These are phyloP conservation scores for Acanthornis magna DNA, from an alignment of 2,797 vertebrate genomes.

Conservation along the genomic window DNA sequence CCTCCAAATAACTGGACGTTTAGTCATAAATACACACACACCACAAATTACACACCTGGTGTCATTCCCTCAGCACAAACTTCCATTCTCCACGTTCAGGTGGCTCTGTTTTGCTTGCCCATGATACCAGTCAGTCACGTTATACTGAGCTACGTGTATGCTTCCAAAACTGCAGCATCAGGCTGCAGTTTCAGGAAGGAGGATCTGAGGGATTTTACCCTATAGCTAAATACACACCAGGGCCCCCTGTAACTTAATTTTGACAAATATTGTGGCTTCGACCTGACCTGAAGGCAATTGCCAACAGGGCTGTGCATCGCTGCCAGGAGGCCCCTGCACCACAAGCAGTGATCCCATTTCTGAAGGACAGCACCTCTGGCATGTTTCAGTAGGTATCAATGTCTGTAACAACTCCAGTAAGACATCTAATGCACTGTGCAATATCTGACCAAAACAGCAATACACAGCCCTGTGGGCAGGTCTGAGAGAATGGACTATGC, in stretches of 20 bases:
- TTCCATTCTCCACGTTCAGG: not conserved
- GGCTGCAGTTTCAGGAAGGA: not conserved
- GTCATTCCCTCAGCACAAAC: not conserved
- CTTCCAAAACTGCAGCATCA: not conserved
- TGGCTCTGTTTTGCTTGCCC: not conserved
- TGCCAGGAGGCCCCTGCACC: not conserved
- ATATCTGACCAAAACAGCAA: not conserved
- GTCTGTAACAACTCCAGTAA: not conserved
- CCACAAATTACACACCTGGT: not conserved
- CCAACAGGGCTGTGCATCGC: not conserved
- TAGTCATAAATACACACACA: not conserved
- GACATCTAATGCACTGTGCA: not conserved
- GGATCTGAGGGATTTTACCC: not conserved
- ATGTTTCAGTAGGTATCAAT: not conserved
- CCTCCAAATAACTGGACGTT: not conserved
- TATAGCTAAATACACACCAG: not conserved
- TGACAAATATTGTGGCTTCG: not conserved
- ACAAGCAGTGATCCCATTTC: not conserved
- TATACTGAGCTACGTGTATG: accelerated
- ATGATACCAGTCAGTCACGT: not conserved
- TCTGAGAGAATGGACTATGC: not conserved
- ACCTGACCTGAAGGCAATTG: not conserved
- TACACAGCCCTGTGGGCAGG: not conserved
- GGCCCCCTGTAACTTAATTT: not conserved
- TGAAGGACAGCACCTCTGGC: not conserved